Base-by-base conservation (phyloP, 1,140 invertebrate species). In the Leptonema lineaticorne region DNA sequence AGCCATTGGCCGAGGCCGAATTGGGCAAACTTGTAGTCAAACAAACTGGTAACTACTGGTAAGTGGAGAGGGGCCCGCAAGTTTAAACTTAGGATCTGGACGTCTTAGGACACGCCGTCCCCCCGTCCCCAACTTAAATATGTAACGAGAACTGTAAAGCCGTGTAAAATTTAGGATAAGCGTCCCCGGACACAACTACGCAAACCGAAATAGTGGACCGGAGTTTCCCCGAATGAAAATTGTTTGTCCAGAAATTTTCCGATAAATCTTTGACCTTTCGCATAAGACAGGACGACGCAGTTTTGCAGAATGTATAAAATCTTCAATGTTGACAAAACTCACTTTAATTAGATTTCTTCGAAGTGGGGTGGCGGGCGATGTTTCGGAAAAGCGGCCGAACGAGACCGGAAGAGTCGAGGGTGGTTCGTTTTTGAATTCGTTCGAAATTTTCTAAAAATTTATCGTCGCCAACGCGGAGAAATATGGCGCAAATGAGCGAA, bases 11-110 rank as follows among this genome's bases (percentile, higher is more conserved):
- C 71, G 67, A 72, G 68, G 69, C 71, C 71, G 64, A 72, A 72
- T 69, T 69, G 71, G 64, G 59, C 45, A 72, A 72, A 72, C 68
- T 72, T 69, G 68, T 69, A 69, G 64, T 69, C 71, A 72, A 72
- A 72, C 71, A 72, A 68, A 66, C 71, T 62, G 28, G 58, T 72
- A 72, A 72, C 71, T 69, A 72, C 68, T 53, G 50, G 71, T 72
- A 72, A 72, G 71, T 72, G 68, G 65, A 24, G 22, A 24, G 18
- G 50, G 50, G 24, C 9, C 9, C 20, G 8, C 60, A 63, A 72
- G 71, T 72, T 69, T 72, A 58, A 60, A 67, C 57, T 69, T 72
- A 14, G 63, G 53, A 69, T 68, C 65, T 45, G 57, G 65, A 20
- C 67, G 67, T 69, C 70, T 67, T 65, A 65, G 63, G 37, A 69